phyloP scores from a whole-genome alignment of 2,888 invertebrate genomes.

The Thereva unica region DNA sequence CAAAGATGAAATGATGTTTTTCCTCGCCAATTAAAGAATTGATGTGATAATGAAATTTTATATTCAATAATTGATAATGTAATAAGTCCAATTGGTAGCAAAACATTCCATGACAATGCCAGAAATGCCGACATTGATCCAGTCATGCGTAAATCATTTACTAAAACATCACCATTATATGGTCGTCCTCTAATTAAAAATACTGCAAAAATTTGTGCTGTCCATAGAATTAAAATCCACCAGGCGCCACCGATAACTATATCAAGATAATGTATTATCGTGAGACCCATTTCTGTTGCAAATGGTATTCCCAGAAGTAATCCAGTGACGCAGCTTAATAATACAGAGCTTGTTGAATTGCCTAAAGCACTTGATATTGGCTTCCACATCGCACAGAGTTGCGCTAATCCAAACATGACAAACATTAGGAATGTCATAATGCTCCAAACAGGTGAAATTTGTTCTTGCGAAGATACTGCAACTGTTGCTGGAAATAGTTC shows the following conservation, averaged over 20 bases:
- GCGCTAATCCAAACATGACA: slow-evolving; percentile 84
- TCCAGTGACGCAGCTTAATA: slow-evolving; percentile 78
- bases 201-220: slow-evolving; percentile 77
- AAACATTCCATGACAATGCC: slow-evolving; percentile 86
- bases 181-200: slow-evolving; percentile 86
- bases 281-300: slow-evolving; percentile 83
- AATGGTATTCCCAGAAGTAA: slow-evolving; percentile 82
- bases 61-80: slow-evolving; percentile 73
- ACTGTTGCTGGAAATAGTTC: slow-evolving; percentile 87
- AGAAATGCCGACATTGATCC: slow-evolving; percentile 66
- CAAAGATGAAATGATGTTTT: slow-evolving; percentile 80
- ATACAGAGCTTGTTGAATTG: slow-evolving; percentile 74
- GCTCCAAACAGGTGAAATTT: slow-evolving; percentile 86
- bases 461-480: slow-evolving; percentile 73
- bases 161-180: slow-evolving; percentile 68
- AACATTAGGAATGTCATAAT: slow-evolving; percentile 83
- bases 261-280: slow-evolving; percentile 82
- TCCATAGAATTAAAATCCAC: slow-evolving; percentile 82
- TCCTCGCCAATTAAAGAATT: slow-evolving; percentile 69
- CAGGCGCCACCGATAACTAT: slow-evolving; percentile 82
- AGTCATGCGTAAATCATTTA: slow-evolving; percentile 58
- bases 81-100: slow-evolving; percentile 79
- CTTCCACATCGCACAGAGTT: slow-evolving; percentile 89
- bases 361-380: slow-evolving; percentile 81
- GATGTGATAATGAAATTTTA: slow-evolving; percentile 69